These are phyloP conservation scores for Eupithecia exiguata DNA, from an alignment of 2,888 invertebrate genomes.

Conservation along the genomic window DNA sequence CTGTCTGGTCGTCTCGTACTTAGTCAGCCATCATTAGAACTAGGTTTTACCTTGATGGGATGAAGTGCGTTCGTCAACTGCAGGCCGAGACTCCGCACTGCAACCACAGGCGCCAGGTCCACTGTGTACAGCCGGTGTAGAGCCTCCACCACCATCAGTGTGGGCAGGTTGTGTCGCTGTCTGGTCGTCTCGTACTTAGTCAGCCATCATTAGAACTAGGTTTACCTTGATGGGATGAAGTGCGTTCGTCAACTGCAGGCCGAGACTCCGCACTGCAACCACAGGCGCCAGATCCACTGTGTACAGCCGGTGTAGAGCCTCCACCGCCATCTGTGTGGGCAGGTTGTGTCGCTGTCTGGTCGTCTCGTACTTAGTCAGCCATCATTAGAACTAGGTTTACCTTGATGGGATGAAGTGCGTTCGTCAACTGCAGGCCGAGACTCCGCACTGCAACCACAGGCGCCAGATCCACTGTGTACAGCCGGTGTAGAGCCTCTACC, in stretches of 20 bases:
- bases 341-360: conserved; percentile 93
- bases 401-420: conserved; percentile 90
- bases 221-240: conserved; percentile 89
- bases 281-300: conserved; percentile 88
- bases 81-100: conserved; percentile 92
- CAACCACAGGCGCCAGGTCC: conserved; percentile 88
- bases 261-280: conserved; percentile 91
- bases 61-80: conserved; percentile 90
- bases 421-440: conserved; percentile 91
- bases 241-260: conserved; percentile 91
- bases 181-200: conserved; percentile 91
- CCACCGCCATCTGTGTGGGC: conserved; percentile 93
- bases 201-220: conserved; percentile 77
- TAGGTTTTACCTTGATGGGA: conserved; percentile 87
- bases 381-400: conserved; percentile 68
- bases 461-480: conserved; percentile 89
- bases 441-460: conserved; percentile 92
- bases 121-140: conserved; percentile 92
- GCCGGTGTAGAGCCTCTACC: conserved; percentile 92
- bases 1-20: conserved; percentile 94
- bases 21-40: conserved; percentile 81
- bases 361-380: conserved; percentile 92
- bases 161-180: conserved; percentile 94
- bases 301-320: conserved; percentile 94
- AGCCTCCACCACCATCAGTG: conserved; percentile 93